Evolutionary conservation across 2,113 vertebrate species (phyloP).

Genomic region (Dryoscopus gambensis): DNA sequence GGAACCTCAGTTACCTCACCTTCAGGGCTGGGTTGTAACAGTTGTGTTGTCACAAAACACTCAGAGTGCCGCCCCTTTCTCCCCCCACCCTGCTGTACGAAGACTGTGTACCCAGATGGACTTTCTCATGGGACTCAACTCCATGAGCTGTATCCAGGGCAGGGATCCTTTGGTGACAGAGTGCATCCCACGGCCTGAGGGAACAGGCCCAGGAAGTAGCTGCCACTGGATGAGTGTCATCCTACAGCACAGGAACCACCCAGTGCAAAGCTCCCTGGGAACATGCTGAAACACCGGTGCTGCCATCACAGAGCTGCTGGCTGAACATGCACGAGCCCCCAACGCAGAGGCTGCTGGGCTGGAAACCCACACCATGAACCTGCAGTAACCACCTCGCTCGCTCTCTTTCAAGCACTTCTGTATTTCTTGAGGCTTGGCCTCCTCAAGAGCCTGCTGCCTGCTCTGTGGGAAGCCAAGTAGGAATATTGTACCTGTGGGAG

Average conservation of each 20-base stretch:
- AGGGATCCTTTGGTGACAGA: background rate
- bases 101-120: background rate
- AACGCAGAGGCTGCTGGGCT: background rate
- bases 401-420: background rate
- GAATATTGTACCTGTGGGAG: background rate
- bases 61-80: background rate
- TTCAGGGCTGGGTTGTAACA: background rate
- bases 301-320: background rate
- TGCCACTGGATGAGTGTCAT: background rate
- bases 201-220: background rate
- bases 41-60: background rate
- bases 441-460: background rate
- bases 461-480: background rate
- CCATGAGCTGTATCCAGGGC: background rate
- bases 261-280: background rate
- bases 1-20: background rate
- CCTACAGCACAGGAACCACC: background rate
- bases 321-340: background rate
- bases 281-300: background rate
- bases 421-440: background rate
- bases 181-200: background rate
- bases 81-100: background rate
- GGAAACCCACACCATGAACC: background rate
- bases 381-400: background rate
- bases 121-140: background rate